Base-by-base conservation (phyloP, 2,113 vertebrate genomes). In the Andinoacara biseriatus region DNA sequence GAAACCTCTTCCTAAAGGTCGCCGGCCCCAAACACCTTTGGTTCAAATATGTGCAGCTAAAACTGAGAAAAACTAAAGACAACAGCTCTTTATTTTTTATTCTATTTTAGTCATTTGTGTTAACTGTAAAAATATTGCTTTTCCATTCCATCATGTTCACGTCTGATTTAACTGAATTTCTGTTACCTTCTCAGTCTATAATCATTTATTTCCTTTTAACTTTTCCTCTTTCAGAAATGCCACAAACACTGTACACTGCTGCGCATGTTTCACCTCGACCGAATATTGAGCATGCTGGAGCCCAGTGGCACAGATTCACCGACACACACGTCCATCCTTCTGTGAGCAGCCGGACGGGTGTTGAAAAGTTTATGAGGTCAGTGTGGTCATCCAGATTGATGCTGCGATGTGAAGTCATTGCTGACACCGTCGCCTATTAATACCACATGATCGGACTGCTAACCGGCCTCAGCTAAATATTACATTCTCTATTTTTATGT, bases 371-470 rank as follows among this genome's bases (percentile, higher is more conserved):
- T 79, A 86, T 18, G 87, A 87, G 87, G 89, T 85, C 89, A 89
- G 58, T 13, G 80, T 72, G 24, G 72, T 75, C 24, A 87, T 83
- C 58, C 86, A 85, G 77, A 87, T 76, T 82, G 81, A 87, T 84
- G 80, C 86, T 72, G 58, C 49, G 60, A 38, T 14, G 61, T 84
- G 86, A 87, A 77, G 88, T 88, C 90, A 88, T 5, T 43, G 81
- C 80, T 94, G 86, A 92, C 80, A 88, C 84, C 3, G 43, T 15
- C 9, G 56, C 76, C 90, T 91, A 93, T 90, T 90, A 85, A 92
- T 92, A 94, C 62, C 83, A 52, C 0, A 75, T 91, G 91, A 93
- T 84, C 8, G 31, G 84, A 78, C 76, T 17, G 35, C 60, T 26
- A 83, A 85, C 67, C 81, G 78, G 4, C 35, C 43, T 31, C 46